Evolutionary conservation across 1,140 invertebrate genomes (phyloP), one percentile per base, ranked within the genome.

Genomic region (Drosophila seguyi): DNA sequence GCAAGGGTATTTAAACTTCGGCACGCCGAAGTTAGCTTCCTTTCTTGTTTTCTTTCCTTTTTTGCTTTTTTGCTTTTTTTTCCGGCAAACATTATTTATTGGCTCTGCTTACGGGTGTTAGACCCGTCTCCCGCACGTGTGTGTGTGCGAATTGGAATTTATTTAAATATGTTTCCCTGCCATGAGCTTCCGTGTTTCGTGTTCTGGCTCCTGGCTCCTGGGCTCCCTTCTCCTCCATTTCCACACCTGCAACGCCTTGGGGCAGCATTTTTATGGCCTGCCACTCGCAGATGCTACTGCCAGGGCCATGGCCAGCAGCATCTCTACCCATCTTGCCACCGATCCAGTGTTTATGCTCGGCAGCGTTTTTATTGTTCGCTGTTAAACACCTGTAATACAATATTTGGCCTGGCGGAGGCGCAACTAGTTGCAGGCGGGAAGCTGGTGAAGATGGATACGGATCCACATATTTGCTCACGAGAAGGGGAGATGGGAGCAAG

Each of bases 371-470:
- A 88, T 87, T 87, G 76, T 87, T 84, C 55, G 83, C 79, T 87
- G 84, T 88, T 86, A 80, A 87, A 87, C 83, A 87, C 67, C 77
- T 79, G 83, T 84, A 83, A 88, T 80, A 88, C 76, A 88, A 88
- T 88, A 83, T 60, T 48, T 65, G 75, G 41, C 39, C 41, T 29
- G 31, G n/a, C 20, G 6, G n/a, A 31, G n/a, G n/a, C 29, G 52
- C 69, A 69, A 75, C 72, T 62, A 60, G 58, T 73, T 72, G 67
- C 65, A 34, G 36, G 11, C n/a, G n/a, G 13, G 7, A 14, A 13
- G 48, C 7, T 31, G 10, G 3, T 36, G 20, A n/a, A 34, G 7
- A 10, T 4, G 31, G 31, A 34, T 34, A 34, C 31, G 31, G 31
- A 18, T 48, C 18, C 38, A 34, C 29, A 71, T 41, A 74, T 44